phyloP scores from a whole-genome alignment of 2,797 vertebrate species.

The Sciurus vulgaris region DNA sequence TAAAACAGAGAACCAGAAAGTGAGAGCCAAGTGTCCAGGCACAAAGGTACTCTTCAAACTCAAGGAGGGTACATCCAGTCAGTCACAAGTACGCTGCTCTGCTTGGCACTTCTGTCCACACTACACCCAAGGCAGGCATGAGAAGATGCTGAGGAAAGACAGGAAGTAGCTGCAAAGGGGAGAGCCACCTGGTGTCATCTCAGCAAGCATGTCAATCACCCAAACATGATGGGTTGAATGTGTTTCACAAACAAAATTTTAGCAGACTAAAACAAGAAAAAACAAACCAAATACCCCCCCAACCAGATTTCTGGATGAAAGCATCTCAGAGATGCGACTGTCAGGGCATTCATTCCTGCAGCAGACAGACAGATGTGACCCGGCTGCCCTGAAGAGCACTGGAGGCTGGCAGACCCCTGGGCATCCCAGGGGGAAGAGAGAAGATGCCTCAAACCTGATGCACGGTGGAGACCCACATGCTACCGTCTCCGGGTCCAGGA shows the following conservation, averaged over 20 bases:
- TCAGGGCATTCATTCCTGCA: fast-evolving
- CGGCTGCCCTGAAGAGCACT: fast-evolving
- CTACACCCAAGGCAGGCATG: fast-evolving
- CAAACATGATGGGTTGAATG: fast-evolving
- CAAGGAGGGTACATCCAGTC: fast-evolving
- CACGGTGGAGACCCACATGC: fast-evolving
- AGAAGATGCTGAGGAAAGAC: too few species aligned
- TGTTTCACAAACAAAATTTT: not conserved
- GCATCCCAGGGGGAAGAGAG: not conserved
- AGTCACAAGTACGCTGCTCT: fast-evolving
- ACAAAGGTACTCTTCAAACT: not conserved
- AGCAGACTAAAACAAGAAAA: not conserved
- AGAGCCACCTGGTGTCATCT: fast-evolving
- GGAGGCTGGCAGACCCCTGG: not conserved
- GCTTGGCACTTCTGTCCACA: fast-evolving
- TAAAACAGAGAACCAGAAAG: not conserved
- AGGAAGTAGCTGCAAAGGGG: fast-evolving
- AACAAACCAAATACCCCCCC: too few species aligned
- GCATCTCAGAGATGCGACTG: not conserved
- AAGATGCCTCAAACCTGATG: not conserved
- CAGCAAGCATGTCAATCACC: too few species aligned
- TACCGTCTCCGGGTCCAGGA: not conserved
- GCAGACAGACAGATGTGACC: not conserved
- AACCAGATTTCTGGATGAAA: fast-evolving
- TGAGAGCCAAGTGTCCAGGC: not conserved